These are phyloP conservation scores for Steinernema carpocapsae DNA, from an alignment of 2,888 invertebrate genomes.

Conservation along the genomic window DNA sequence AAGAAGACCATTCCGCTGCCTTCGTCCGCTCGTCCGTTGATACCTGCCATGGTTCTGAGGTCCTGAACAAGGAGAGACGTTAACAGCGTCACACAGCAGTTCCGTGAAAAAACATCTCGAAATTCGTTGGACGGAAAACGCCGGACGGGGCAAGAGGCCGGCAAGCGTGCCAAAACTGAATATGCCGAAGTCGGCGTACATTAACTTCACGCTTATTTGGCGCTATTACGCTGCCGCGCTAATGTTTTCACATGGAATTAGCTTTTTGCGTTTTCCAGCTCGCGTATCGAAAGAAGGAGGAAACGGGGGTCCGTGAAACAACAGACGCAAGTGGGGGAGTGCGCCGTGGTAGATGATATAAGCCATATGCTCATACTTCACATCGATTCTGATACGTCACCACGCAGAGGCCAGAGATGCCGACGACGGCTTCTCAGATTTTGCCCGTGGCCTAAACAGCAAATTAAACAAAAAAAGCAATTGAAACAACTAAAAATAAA, in stretches of 20 bases:
- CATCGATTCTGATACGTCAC: conserved; percentile 23
- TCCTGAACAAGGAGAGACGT: background rate
- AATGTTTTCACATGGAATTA: no score
- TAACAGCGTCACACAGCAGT: no score
- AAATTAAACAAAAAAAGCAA: no score
- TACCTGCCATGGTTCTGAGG: background rate
- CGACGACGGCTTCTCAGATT: background rate
- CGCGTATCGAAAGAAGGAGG: background rate
- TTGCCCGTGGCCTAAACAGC: background rate
- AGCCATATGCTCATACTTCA: conserved; percentile 18
- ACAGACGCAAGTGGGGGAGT: conserved; percentile 4
- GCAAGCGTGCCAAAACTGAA: background rate
- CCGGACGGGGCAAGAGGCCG: background rate
- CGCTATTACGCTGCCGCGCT: no score
- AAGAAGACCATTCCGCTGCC: conserved; percentile 83
- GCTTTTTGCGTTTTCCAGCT: no score
- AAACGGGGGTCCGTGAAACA: background rate
- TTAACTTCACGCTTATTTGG: no score
- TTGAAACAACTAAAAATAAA: no score
- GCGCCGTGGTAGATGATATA: conserved; percentile 11
- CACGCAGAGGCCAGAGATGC: background rate
- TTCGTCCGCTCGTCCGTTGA: conserved; percentile 44
- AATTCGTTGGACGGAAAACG: background rate
- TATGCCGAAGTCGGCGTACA: background rate
- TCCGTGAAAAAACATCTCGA: no score